Evolutionary conservation across 2,113 vertebrate species (phyloP).

Genomic region (Alouatta palliata): DNA sequence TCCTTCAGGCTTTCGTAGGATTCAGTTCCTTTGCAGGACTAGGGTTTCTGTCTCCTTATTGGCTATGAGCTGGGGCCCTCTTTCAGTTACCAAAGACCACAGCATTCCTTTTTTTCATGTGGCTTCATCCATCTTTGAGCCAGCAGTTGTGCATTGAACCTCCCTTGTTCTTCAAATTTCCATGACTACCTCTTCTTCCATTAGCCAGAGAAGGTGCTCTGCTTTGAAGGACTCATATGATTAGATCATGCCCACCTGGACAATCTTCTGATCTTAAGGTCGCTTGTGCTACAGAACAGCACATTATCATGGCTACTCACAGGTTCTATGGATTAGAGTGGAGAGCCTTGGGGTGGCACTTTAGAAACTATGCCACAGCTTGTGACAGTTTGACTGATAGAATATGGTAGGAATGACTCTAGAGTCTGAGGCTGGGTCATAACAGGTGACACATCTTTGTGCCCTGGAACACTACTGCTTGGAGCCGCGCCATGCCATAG

Average conservation of each 20-base stretch:
- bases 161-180: background rate
- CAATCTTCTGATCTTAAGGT: background rate
- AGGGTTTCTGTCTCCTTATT: background rate
- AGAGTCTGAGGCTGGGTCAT: background rate
- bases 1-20: background rate
- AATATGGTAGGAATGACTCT: background rate
- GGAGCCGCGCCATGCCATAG: rapidly evolving
- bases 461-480: background rate
- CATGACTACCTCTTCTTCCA: background rate
- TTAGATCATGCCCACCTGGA: background rate
- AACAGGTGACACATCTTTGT: background rate
- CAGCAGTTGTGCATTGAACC: background rate
- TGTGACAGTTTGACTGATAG: background rate
- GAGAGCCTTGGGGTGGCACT: background rate
- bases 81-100: background rate
- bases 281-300: background rate
- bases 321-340: background rate
- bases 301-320: background rate
- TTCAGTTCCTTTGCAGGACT: background rate
- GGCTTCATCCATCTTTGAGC: background rate
- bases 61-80: background rate
- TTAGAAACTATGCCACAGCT: background rate
- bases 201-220: background rate
- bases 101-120: background rate
- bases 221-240: background rate